A percentile compares a stretch with the other conserved stretches of the same genome.
Conservation (phyloP, 2,888 invertebrate genomes). For the Eupsilia transversa region DNA sequence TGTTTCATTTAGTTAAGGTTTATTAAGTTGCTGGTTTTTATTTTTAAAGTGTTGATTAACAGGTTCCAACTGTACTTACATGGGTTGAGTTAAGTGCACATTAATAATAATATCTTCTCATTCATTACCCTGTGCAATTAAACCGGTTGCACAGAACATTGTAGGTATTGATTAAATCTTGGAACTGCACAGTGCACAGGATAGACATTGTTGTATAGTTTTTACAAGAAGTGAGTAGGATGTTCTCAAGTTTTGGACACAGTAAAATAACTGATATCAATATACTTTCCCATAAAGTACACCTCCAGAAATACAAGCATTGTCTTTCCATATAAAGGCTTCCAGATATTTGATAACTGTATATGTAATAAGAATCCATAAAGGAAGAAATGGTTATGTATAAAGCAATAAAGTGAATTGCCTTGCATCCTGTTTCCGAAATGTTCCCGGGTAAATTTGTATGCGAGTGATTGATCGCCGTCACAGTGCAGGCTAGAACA, state of each 20-base stretch:
- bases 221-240: not conserved
- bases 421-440: conserved; percentile 75
- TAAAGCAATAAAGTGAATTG: conserved; percentile 76
- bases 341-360: conserved; percentile 43
- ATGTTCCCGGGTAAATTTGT: conserved; percentile 70
- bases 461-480: conserved; percentile 77
- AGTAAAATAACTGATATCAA: conserved; percentile 8
- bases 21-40: conserved; percentile 31
- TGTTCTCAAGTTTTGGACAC: not conserved
- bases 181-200: not conserved
- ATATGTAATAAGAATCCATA: conserved; percentile 57
- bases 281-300: conserved; percentile 15
- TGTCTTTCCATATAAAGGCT: conserved; percentile 31
- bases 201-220: not conserved
- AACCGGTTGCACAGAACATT: conserved; percentile 22
- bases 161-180: conserved; percentile 25
- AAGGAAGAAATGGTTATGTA: conserved; percentile 67
- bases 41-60: conserved; percentile 38
- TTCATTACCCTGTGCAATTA: conserved; percentile 33
- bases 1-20: conserved; percentile 51
- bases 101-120: conserved; percentile 40
- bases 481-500: conserved; percentile 69
- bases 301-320: conserved; percentile 15
- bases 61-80: conserved; percentile 21
- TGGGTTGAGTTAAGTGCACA: conserved; percentile 28